Percentiles rank a stretch among this genome's conserved stretches.
Evolutionary conservation across 2,888 invertebrate genomes (phyloP).

Genomic region (Drosophila fulvimacula): DNA sequence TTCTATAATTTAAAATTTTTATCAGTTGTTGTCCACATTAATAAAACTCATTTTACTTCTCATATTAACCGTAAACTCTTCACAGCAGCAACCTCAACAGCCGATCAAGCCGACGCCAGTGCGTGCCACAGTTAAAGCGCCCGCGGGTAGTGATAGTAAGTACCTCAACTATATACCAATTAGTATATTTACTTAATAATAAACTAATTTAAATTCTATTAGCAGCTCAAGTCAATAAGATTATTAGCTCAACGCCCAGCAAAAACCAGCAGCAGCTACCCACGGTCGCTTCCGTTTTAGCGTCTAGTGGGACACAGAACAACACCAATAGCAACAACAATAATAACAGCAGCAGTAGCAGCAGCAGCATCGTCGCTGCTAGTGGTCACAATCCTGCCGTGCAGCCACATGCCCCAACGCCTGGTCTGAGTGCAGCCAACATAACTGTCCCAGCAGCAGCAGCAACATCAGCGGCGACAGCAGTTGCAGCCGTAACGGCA

Average conservation of each 20-base stretch:
- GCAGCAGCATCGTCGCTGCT: constrained; percentile 56
- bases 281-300: constrained; percentile 80
- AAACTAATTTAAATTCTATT: background rate
- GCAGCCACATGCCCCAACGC: constrained; percentile 82
- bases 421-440: constrained; percentile 79
- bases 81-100: constrained; percentile 85
- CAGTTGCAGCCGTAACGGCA: constrained; percentile 41
- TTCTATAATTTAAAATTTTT: too few relatives aligned
- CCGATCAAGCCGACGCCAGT: constrained; percentile 95
- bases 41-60: background rate
- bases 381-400: constrained; percentile 78
- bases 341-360: constrained; percentile 46
- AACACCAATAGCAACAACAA: constrained; percentile 24
- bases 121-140: constrained; percentile 86
- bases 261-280: constrained; percentile 82
- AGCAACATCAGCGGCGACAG: constrained; percentile 47
- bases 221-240: constrained; percentile 78
- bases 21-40: background rate
- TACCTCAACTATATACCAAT: constrained; percentile 2
- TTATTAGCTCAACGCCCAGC: constrained; percentile 85
- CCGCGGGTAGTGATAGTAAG: constrained; percentile 86
- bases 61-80: background rate
- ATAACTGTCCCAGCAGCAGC: constrained; percentile 56
- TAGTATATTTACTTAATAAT: background rate
- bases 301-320: constrained; percentile 54